phyloP scores from a whole-genome alignment of 2,888 invertebrate species.

The Pharmacophagus antenor region DNA sequence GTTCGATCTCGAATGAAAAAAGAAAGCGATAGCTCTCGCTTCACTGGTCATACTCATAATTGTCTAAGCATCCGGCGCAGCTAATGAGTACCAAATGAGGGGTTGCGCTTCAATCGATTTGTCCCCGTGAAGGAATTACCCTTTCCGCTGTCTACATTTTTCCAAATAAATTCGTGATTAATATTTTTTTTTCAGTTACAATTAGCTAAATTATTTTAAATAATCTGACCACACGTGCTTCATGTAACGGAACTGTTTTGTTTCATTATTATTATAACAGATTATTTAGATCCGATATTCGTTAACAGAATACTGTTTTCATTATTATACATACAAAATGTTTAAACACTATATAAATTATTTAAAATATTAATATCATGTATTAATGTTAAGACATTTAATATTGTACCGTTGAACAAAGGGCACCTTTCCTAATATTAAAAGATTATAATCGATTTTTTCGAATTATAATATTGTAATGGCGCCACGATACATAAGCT shows the following conservation, averaged over 20 bases:
- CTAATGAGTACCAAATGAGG: conserved; percentile 78
- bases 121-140: conserved; percentile 71
- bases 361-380: background rate
- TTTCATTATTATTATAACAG: too few species aligned
- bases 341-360: too few species aligned
- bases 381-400: background rate
- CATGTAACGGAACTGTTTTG: background rate
- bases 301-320: too few species aligned
- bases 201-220: too few species aligned
- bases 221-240: background rate
- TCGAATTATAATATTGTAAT: conserved; percentile 23
- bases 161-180: conserved; percentile 19
- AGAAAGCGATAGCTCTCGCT: conserved; percentile 53
- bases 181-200: conserved; percentile 1
- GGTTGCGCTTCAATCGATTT: conserved; percentile 73
- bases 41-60: conserved; percentile 68
- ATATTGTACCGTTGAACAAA: conserved; percentile 4
- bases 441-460: conserved; percentile 30
- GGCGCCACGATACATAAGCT: conserved; percentile 26
- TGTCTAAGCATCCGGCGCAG: conserved; percentile 65
- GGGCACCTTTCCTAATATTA: conserved; percentile 22
- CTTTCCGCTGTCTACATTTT: conserved; percentile 58
- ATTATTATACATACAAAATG: too few species aligned
- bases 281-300: too few species aligned
- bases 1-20: conserved; percentile 37